phyloP scores from a whole-genome alignment of 2,888 invertebrate genomes.

The Timandra comae region DNA sequence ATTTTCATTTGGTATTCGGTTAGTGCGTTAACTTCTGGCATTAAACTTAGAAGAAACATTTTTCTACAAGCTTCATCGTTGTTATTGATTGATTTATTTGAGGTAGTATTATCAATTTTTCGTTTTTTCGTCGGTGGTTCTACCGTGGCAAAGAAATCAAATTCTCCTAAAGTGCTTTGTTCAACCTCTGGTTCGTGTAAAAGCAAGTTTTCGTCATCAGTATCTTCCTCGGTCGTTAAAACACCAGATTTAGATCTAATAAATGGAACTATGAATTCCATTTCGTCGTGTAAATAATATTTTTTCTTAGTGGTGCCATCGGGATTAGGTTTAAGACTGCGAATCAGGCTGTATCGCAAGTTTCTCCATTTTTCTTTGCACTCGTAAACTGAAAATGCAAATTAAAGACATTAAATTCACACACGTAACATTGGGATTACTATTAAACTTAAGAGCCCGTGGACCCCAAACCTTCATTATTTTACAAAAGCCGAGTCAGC shows the following conservation, averaged over 20 bases:
- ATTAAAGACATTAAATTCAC: constrained; percentile 17
- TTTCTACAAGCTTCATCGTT: constrained; percentile 24
- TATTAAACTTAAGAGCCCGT: not conserved
- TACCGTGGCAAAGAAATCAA: constrained; percentile 16
- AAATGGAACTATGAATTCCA: constrained; percentile 39
- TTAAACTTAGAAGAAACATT: constrained; percentile 34
- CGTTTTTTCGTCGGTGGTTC: constrained; percentile 13
- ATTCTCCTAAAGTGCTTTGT: constrained; percentile 15
- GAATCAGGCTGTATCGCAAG: constrained; percentile 37
- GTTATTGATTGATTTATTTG: constrained; percentile 1
- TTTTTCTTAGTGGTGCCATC: constrained; percentile 35
- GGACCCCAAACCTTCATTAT: not conserved
- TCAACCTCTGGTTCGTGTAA: constrained; percentile 12
- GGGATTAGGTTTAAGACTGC: constrained; percentile 34
- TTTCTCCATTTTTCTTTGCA: constrained; percentile 46
- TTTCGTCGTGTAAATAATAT: constrained; percentile 39
- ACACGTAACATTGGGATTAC: constrained; percentile 1
- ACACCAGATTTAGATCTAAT: constrained; percentile 24
- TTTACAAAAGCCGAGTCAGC: too few species aligned
- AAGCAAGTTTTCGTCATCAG: constrained; percentile 25
- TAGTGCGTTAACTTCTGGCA: constrained; percentile 37
- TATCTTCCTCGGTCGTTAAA: constrained; percentile 26
- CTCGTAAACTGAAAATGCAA: constrained; percentile 40
- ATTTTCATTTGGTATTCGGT: constrained; percentile 35
- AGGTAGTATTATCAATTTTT: constrained; percentile 8